Percentiles rank a stretch among this genome's conserved stretches.
Conservation (phyloP, 2,888 invertebrate species). For the Cyrtodaria siliqua region DNA sequence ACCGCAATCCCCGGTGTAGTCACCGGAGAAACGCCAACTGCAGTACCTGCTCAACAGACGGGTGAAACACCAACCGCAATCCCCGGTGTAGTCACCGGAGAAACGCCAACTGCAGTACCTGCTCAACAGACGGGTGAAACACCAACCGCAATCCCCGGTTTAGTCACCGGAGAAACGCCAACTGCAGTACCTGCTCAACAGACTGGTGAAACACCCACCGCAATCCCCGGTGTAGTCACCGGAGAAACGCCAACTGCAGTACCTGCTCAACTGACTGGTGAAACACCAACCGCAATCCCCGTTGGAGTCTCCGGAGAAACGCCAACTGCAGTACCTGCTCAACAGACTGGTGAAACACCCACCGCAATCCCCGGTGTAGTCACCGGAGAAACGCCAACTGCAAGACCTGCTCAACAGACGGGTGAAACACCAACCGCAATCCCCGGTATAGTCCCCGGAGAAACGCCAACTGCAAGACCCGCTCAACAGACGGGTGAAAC, state of each 20-base stretch:
- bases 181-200: not conserved
- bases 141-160: not conserved
- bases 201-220: not conserved
- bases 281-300: constrained; percentile 6
- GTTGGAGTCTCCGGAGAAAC: not conserved
- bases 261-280: not conserved
- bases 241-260: constrained; percentile 5
- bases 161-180: not conserved
- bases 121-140: not conserved
- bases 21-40: constrained; percentile 2
- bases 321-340: too few relatives aligned
- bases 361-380: too few relatives aligned
- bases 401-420: not conserved
- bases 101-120: constrained; percentile 5
- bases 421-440: constrained; percentile 5
- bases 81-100: not conserved
- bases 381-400: too few relatives aligned
- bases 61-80: constrained; percentile 1
- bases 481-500: not conserved
- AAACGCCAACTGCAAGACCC: not conserved
- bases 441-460: not conserved
- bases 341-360: too few relatives aligned
- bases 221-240: constrained; percentile 1
- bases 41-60: constrained; percentile 2
- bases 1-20: constrained; percentile 1